phyloP scores from a whole-genome alignment of 2,113 vertebrate genomes.

The Nanorana parkeri region DNA sequence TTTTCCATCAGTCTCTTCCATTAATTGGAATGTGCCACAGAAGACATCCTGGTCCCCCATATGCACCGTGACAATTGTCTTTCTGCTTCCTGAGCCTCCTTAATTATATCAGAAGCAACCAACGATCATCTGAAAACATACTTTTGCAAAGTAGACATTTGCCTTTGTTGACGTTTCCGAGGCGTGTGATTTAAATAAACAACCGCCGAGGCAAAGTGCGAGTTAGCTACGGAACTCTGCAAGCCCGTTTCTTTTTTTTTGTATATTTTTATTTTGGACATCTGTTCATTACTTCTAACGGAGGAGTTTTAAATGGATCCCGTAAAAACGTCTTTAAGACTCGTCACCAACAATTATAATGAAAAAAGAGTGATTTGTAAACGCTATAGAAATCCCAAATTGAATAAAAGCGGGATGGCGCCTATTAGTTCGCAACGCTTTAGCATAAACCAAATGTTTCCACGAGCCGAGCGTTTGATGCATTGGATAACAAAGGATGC shows the following conservation, averaged over 20 bases:
- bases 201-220: not conserved
- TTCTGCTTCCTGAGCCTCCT: not conserved
- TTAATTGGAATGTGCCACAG: not conserved
- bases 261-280: conserved; percentile 1
- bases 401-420: conserved; percentile 21
- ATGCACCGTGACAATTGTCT: not conserved
- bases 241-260: not conserved
- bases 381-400: conserved; percentile 20
- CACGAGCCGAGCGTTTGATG: conserved; percentile 26
- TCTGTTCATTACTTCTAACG: not conserved
- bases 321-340: conserved; percentile 16
- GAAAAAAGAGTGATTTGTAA: conserved; percentile 30
- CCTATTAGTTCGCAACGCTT: conserved; percentile 34
- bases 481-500: conserved; percentile 65
- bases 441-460: conserved; percentile 42
- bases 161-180: not conserved
- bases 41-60: not conserved
- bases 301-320: not conserved
- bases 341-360: not conserved
- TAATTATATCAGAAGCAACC: not conserved
- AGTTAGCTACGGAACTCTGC: not conserved
- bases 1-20: conserved; percentile 5
- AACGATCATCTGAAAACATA: not conserved
- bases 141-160: not conserved
- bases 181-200: not conserved